Conservation (phyloP, 2,113 vertebrate genomes). For the Origma solitaria region DNA sequence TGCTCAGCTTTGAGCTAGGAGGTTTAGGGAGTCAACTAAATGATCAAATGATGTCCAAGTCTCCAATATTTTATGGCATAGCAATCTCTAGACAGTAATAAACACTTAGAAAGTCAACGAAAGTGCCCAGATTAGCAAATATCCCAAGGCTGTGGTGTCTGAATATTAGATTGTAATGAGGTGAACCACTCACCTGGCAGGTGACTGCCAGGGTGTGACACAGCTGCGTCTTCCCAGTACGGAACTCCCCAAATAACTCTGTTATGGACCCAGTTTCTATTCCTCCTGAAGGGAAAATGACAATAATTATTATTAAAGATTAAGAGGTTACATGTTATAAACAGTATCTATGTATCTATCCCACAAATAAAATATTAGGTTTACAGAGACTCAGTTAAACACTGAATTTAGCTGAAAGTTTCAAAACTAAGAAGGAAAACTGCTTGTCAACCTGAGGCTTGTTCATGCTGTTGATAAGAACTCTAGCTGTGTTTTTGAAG, state of each 20-base stretch:
- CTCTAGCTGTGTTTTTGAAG: neutral
- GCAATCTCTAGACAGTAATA: neutral
- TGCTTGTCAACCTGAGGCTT: neutral
- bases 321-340: neutral
- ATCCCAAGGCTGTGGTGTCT: no score
- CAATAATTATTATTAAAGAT: neutral
- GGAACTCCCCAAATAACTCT: conserved; percentile 96
- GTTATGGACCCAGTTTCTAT: conserved; percentile 98
- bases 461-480: neutral
- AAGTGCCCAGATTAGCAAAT: neutral
- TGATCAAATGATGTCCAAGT: neutral
- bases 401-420: neutral
- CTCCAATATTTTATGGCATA: neutral
- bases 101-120: neutral
- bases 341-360: no score
- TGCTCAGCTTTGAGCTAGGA: neutral
- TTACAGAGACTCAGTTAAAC: neutral
- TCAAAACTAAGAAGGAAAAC: neutral
- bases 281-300: conserved; percentile 74
- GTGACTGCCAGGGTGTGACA: conserved; percentile 96
- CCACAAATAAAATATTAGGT: no score
- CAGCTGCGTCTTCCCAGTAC: conserved; percentile 95
- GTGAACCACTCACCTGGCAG: conserved; percentile 80
- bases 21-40: neutral
- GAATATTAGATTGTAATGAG: fast-evolving